Evolutionary conservation across 2,888 invertebrate genomes (phyloP), one percentile per base, ranked within the genome.

Genomic region (Chirona hameri): DNA sequence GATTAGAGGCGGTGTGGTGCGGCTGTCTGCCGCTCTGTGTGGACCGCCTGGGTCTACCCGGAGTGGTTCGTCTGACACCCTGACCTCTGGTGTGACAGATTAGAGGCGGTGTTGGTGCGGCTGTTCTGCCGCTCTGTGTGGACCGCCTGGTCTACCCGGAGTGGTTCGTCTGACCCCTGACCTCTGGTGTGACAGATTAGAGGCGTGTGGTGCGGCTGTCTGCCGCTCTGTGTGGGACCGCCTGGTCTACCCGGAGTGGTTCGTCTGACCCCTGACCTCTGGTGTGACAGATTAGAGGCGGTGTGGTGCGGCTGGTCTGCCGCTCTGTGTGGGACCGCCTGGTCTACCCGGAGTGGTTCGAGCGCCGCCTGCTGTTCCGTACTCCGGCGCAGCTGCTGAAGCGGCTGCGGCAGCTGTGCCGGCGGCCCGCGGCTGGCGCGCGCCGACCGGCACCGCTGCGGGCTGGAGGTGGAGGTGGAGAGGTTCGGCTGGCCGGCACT

Each of bases 341-440:
- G 7, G 93, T 92, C 2, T 94, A 94, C 89, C 93, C 93, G 0
- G 93, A 94, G 89, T 90, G 93, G 83, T 93, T 92, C 88, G 91
- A 89, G 18, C 83, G 83, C 83, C 80, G 21, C 12, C 80, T 52
- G 1, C 88, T 92, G 7, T 93, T 92, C 86, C 89, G 90, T 81
- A 90, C 91, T 83, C 88, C 90, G 82, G 89, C 90, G 83, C 91
- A 92, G 84, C 88, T 93, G 65, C 89, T 90, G 82, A 89, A 90
- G 86, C 91, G 88, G 86, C 87, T 93, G 65, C 88, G 88, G 85
- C 87, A 88, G 82, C 91, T 88, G 84, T 89, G 89, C 85, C 87
- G 88, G 39, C 87, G 89, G 86, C 91, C 91, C 91, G 52, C 15
- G 52, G 52, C 15, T 18, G 52, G 52, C 65, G 7, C 65, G 84